These are phyloP conservation scores for Drosophila triauraria DNA, from an alignment of 1,140 invertebrate species.

Conservation along the genomic window DNA sequence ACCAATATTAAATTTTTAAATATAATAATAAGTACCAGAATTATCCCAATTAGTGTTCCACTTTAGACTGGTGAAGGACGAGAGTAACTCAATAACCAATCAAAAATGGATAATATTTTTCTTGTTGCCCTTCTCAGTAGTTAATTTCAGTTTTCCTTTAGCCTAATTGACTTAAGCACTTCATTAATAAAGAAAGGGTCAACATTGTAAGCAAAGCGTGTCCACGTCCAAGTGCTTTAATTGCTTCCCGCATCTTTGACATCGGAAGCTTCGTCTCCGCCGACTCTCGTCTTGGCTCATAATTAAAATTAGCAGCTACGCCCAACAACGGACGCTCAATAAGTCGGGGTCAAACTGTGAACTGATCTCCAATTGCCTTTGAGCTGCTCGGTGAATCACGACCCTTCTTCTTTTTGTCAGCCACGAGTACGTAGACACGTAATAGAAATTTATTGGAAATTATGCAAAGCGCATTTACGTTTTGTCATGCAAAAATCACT, in stretches of 20 bases:
- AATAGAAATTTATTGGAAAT: constrained; percentile 57
- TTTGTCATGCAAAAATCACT: constrained; percentile 68
- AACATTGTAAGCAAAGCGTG: constrained; percentile 57
- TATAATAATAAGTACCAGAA: neutral
- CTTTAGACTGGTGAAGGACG: neutral
- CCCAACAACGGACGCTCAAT: constrained; percentile 65
- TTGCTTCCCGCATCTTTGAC: constrained; percentile 79
- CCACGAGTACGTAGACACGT: constrained; percentile 28
- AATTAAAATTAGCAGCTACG: constrained; percentile 78
- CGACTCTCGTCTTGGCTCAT: constrained; percentile 37
- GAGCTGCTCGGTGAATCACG: constrained; percentile 30
- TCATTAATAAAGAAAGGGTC: constrained; percentile 54
- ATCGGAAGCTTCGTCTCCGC: constrained; percentile 62
- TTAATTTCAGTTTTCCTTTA: constrained; percentile 22
- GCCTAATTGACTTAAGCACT: constrained; percentile 59
- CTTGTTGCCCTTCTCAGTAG: neutral
- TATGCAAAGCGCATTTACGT: constrained; percentile 64
- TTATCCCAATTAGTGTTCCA: neutral
- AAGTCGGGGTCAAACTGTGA: constrained; percentile 72
- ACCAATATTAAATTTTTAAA: neutral
- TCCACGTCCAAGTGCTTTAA: constrained; percentile 67
- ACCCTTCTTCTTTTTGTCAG: constrained; percentile 31
- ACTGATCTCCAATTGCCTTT: constrained; percentile 69
- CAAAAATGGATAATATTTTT: neutral
- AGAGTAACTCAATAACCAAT: neutral